These are phyloP conservation scores for Eueremaeus valkanovi DNA, from an alignment of 2,888 invertebrate species.

Conservation along the genomic window DNA sequence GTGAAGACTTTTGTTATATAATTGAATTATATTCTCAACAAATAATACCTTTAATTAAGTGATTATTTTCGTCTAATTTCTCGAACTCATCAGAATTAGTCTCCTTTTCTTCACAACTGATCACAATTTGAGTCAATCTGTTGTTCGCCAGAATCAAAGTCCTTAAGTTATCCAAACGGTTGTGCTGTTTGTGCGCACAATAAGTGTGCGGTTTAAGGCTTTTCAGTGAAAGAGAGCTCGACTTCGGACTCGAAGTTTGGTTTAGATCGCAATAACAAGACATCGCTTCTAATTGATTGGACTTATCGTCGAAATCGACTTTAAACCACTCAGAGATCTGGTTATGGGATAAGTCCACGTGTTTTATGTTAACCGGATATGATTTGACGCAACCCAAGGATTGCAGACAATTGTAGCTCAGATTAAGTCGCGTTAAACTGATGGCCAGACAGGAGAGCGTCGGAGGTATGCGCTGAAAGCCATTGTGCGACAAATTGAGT, in stretches of 20 bases:
- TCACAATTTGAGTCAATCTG: slow-evolving; percentile 57
- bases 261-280: slow-evolving; percentile 12
- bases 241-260: slow-evolving; percentile 3
- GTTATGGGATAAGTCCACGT: slow-evolving; percentile 88
- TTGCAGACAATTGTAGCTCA: slow-evolving; percentile 70
- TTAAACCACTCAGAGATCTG: slow-evolving; percentile 76
- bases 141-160: slow-evolving; percentile 83
- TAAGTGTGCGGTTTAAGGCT: slow-evolving; percentile 14
- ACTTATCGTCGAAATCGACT: not conserved
- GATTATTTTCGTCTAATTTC: slow-evolving; percentile 25
- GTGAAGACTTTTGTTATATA: not conserved
- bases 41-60: slow-evolving; percentile 1
- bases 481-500: slow-evolving; percentile 84
- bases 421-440: slow-evolving; percentile 75
- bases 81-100: slow-evolving; percentile 57
- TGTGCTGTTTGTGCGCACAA: slow-evolving; percentile 77
- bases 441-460: slow-evolving; percentile 87
- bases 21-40: not conserved
- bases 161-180: slow-evolving; percentile 72
- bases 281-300: not conserved
- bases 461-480: slow-evolving; percentile 78
- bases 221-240: not conserved
- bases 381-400: slow-evolving; percentile 79
- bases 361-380: slow-evolving; percentile 81
- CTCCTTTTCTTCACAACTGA: slow-evolving; percentile 58